Conservation (phyloP, 2,888 invertebrate genomes). For the Eupsilia transversa region DNA sequence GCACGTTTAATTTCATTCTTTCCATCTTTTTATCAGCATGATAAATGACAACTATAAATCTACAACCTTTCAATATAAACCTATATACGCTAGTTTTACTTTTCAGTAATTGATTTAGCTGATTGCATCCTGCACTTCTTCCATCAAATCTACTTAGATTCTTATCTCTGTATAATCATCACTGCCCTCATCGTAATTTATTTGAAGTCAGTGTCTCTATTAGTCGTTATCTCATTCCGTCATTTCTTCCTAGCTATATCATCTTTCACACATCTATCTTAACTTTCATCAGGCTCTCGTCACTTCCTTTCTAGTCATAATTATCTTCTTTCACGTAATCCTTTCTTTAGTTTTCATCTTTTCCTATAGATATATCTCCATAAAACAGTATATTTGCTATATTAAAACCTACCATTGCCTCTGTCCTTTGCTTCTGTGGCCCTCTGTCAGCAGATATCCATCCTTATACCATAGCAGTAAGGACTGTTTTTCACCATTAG, state of each 20-base stretch:
- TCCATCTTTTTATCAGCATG: not conserved
- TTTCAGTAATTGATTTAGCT: not conserved
- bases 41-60: not conserved
- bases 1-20: not conserved
- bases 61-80: not conserved
- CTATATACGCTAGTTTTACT: not conserved
- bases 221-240: not conserved
- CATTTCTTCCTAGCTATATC: not conserved
- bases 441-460: conserved; percentile 77
- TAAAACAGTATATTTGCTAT: not conserved
- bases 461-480: conserved; percentile 85
- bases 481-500: conserved; percentile 70
- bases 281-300: not conserved
- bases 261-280: not conserved
- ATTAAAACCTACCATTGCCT: conserved; percentile 78
- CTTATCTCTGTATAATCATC: not conserved
- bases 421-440: conserved; percentile 73
- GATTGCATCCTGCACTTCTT: not conserved
- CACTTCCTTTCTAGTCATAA: too few species aligned
- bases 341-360: too few species aligned
- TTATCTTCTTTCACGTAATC: too few species aligned
- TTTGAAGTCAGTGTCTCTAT: not conserved
- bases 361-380: not conserved
- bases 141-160: not conserved
- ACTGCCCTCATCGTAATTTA: not conserved